Base-by-base conservation (phyloP, 2,888 invertebrate genomes). In the Julus scanicus region DNA sequence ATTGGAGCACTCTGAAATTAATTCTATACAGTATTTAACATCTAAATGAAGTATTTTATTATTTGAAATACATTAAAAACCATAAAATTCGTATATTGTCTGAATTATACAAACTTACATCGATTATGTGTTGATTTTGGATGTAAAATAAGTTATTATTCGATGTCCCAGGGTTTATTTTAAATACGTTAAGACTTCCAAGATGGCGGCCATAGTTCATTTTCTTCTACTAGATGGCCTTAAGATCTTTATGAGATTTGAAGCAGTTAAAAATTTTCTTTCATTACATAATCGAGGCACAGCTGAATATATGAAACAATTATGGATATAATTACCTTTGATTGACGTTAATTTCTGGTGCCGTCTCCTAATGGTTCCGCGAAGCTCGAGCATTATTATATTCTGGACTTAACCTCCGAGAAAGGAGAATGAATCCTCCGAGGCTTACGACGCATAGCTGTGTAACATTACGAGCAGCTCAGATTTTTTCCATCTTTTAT, bases 401-500 rank as follows among this genome's bases (percentile, higher is more conserved):
- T 37, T 37, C 80, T 80, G 80, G 80, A 80, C 80, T 20, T 80
- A 37, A 80, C 80, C 37, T 80, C 80, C 80, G 0, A 71, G 80
- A 37, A 80, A 80, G 80, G 80, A 80, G 80, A 80, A 80, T 80
- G 80, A 80, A 37, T 80, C 80, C 80, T 80, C 37, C 80, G 13
- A 37, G 80, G 80, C 80, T 37, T 80, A 80, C 80, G 37, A 37
- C 80, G 29, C 80, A 80, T 80, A 80, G 29, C 71, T 71, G 37
- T 37, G 80, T 37, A 80, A 13, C 80, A 37, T 80, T 37, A 37
- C 80, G 13, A 37, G 29, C 80, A 80, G 13, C 13, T 37, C 80
- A 37, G 9, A 29, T 80, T 80, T 80, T 80, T 11, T 37, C 80
- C 9, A 4, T 80, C 20, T 80, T 80, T 37, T 80, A 80, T 20